Evolutionary conservation across 2,797 vertebrate genomes (phyloP), one percentile per base, ranked within the genome.

Genomic region (Semaprochilodus insignis): DNA sequence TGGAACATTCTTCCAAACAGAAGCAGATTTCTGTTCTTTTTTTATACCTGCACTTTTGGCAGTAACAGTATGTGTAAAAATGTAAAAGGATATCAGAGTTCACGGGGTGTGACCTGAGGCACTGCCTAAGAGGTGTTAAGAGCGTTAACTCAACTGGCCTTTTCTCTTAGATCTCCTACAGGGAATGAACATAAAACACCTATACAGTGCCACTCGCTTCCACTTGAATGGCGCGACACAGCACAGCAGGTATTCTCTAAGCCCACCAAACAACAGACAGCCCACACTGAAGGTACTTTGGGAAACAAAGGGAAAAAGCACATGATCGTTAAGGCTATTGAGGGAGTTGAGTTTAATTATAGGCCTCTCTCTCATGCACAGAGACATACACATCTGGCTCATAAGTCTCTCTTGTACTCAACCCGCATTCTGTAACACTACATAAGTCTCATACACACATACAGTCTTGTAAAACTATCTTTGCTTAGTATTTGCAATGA

Each of bases 331-430:
- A 77, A 80, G 81, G 80, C 83, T 86, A 83, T 81, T 74, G 55
- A 83, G 74, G 73, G 54, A 78, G 65, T 81, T 75, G 78, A 66
- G 74, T 84, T 69, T 88, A 86, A 86, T 88, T 81, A 85, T 83
- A 81, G 77, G 74, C 77, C 69, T 81, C 71, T 81, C 71, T 83
- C 73, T 82, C 80, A 81, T 73, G 66, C 71, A 54, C 59, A 86
- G 77, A 81, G 80, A 86, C 57, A 86, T 55, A 81, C 79, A 88
- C 85, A 90, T 86, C 85, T 89, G 88, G 88, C 70, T 85, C 73
- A 81, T 69, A 78, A 80, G 74, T 79, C 77, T 80, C 36, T 31
- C 25, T 70, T 51, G 54, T 78, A 81, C 67, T 65, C 65, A 80
- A 63, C 76, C 60, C 25, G 17, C 57, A 81, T 85, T 63, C 36